phyloP scores from a whole-genome alignment of 2,888 invertebrate species.

The Rhingia campestris region DNA sequence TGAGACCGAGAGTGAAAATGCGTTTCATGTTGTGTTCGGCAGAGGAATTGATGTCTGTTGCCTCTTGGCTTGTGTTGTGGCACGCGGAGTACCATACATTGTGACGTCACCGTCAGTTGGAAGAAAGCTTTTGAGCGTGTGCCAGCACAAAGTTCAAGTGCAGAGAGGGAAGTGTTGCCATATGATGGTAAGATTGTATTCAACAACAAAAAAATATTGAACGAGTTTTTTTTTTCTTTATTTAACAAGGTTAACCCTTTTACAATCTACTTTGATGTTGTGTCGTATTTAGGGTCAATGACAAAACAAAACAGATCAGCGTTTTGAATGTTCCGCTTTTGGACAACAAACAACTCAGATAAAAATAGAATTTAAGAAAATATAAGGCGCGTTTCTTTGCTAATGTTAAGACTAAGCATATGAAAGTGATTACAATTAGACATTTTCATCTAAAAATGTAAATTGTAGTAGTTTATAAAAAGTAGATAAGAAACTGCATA shows the following conservation, averaged over 20 bases:
- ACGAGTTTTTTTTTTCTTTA: no score
- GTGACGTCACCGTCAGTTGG: slow-evolving; percentile 26
- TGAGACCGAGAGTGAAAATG: slow-evolving; percentile 31
- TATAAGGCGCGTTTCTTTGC: no score
- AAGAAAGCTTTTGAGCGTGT: slow-evolving; percentile 29
- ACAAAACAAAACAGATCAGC: background rate
- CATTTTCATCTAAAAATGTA: no score
- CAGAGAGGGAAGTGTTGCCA: slow-evolving; percentile 37
- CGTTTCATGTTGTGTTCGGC: slow-evolving; percentile 14
- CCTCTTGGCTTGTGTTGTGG: background rate
- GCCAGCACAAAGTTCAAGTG: slow-evolving; percentile 41
- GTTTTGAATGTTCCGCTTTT: no score
- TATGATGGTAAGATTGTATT: no score
- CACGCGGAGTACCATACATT: background rate
- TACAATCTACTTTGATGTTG: background rate
- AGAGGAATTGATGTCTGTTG: slow-evolving; percentile 5
- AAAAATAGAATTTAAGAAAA: no score
- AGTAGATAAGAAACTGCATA: no score
- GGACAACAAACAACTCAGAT: no score
- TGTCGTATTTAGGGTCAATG: background rate
- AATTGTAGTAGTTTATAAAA: no score
- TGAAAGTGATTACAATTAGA: no score
- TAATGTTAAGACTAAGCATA: no score
- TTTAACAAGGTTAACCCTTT: slow-evolving; percentile 3
- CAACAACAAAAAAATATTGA: no score